phyloP scores from a whole-genome alignment of 2,888 invertebrate species.

The Synergus japonicus region DNA sequence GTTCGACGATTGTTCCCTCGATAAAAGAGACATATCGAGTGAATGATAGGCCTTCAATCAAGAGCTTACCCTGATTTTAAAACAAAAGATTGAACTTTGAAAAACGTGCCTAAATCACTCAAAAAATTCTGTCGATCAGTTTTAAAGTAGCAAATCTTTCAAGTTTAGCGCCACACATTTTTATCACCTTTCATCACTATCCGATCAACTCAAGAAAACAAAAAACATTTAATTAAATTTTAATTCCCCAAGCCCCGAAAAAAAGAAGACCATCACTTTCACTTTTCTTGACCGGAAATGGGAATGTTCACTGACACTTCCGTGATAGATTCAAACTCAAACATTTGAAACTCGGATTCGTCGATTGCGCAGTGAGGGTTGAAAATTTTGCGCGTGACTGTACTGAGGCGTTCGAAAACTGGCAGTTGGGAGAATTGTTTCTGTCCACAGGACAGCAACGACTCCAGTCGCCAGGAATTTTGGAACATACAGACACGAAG shows the following conservation, averaged over 20 bases:
- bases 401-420: constrained; percentile 9
- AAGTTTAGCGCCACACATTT: too few species aligned
- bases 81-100: neutral
- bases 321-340: neutral
- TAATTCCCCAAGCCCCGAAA: too few species aligned
- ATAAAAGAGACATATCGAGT: neutral
- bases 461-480: constrained; percentile 62
- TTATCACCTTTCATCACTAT: too few species aligned
- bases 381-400: constrained; percentile 3
- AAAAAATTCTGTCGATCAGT: neutral
- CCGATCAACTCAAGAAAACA: too few species aligned
- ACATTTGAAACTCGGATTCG: constrained; percentile 10
- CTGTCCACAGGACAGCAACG: constrained; percentile 45
- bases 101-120: neutral
- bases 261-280: neutral
- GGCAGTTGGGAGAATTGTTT: constrained; percentile 15
- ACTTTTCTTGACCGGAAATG: neutral
- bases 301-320: neutral
- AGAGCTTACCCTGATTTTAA: neutral
- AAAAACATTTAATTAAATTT: too few species aligned
- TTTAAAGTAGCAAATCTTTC: too few species aligned
- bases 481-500: constrained; percentile 64
- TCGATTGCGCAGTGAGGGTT: neutral
- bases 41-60: neutral
- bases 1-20: neutral